These are phyloP conservation scores for Atopsyche davidsoni DNA, from an alignment of 1,140 invertebrate genomes.

Conservation along the genomic window DNA sequence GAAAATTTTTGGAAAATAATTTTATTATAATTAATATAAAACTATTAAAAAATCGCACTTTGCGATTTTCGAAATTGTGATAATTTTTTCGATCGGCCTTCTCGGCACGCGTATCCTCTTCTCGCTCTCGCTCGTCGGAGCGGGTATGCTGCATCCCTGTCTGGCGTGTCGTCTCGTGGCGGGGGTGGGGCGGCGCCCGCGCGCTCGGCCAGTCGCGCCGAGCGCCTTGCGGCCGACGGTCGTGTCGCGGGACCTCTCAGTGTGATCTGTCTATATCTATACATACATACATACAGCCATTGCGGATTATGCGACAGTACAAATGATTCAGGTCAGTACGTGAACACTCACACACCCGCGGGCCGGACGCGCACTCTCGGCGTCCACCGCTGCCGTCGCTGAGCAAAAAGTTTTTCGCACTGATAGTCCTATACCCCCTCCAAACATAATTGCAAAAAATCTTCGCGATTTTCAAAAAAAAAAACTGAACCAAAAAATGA, in stretches of 20 bases:
- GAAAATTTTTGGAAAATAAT: too few species aligned
- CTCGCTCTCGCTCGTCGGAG: slow-evolving; percentile 3
- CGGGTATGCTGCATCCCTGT: slow-evolving; percentile 3
- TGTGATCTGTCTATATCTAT: slow-evolving; percentile 9
- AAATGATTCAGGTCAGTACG: slow-evolving; percentile 28
- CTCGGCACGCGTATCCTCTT: neutral
- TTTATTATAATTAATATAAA: neutral
- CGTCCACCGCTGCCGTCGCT: too few species aligned
- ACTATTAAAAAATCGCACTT: slow-evolving; percentile 3
- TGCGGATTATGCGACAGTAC: slow-evolving; percentile 19
- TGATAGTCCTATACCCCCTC: too few species aligned
- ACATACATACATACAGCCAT: slow-evolving; percentile 11
- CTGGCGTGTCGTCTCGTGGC: slow-evolving; percentile 13
- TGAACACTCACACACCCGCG: too few species aligned
- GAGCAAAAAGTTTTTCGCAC: too few species aligned
- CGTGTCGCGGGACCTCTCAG: slow-evolving; percentile 15
- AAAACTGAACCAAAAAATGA: too few species aligned
- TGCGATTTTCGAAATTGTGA: too few species aligned
- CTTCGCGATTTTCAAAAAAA: too few species aligned
- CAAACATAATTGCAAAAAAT: too few species aligned
- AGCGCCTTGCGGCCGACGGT: slow-evolving; percentile 12
- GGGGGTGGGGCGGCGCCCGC: slow-evolving; percentile 10
- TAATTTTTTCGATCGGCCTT: too few species aligned
- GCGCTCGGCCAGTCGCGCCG: slow-evolving; percentile 20
- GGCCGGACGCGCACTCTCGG: too few species aligned